Conservation (phyloP, 2,797 vertebrate species). For the Aldrovandia affinis region DNA sequence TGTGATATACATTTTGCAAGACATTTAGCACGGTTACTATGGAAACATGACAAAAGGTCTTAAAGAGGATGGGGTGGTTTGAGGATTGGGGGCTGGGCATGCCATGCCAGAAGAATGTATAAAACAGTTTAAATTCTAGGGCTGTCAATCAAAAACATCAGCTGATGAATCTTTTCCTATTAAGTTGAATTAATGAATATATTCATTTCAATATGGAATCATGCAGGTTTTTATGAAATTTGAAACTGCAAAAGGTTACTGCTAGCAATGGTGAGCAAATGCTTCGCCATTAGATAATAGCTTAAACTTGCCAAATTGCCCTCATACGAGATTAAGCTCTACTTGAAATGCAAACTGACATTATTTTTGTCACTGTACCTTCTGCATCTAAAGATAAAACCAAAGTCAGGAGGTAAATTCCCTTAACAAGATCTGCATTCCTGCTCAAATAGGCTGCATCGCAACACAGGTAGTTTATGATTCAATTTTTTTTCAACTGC, state of each 20-base stretch:
- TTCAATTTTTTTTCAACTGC: too few relatives aligned
- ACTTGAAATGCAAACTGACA: neutral
- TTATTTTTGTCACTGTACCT: too few relatives aligned
- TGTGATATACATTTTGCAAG: neutral
- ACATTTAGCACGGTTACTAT: neutral
- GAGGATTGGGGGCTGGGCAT: neutral
- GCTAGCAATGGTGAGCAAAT: neutral
- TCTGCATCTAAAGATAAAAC: neutral
- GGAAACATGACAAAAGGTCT: neutral
- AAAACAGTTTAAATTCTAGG: neutral
- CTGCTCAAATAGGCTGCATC: neutral
- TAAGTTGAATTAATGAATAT: neutral
- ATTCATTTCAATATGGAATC: neutral
- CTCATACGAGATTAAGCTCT: neutral
- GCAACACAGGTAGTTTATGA: neutral
- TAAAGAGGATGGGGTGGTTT: neutral
- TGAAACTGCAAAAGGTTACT: neutral
- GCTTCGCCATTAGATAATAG: neutral
- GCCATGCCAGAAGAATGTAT: slow-evolving; percentile 1
- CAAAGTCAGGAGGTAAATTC: neutral
- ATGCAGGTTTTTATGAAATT: neutral
- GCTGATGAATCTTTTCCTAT: neutral
- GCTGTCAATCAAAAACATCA: neutral
- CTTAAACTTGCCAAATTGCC: neutral
- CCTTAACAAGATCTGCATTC: neutral